A percentile compares a stretch with the other conserved stretches of the same genome.
These are phyloP conservation scores for Serripes groenlandicus DNA, from an alignment of 2,888 invertebrate species.

Conservation along the genomic window DNA sequence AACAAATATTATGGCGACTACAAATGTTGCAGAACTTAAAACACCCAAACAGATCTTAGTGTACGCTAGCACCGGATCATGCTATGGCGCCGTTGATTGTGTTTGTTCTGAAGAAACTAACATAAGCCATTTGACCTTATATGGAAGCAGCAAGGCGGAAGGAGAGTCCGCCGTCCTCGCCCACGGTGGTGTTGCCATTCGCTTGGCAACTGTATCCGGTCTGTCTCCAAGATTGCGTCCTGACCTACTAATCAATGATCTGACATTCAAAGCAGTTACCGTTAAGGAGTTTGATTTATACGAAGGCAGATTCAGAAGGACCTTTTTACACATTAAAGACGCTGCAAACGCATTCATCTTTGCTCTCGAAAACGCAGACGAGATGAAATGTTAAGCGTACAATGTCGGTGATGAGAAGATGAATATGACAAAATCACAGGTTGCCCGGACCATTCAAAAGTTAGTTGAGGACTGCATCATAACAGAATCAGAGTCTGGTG, in stretches of 20 bases:
- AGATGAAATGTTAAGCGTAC: constrained; percentile 83
- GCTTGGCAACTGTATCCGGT: constrained; percentile 85
- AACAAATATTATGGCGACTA: constrained; percentile 32
- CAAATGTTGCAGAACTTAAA: constrained; percentile 30
- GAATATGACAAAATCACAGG: constrained; percentile 84
- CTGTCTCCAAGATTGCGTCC: constrained; percentile 25
- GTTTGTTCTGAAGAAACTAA: constrained; percentile 84
- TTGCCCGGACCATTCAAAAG: constrained; percentile 78
- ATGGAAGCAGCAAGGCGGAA: constrained; percentile 79
- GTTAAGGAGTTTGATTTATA: constrained; percentile 83
- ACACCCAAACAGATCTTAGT: constrained; percentile 81
- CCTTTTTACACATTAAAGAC: constrained; percentile 85
- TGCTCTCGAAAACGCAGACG: constrained; percentile 80
- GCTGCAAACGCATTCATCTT: constrained; percentile 85
- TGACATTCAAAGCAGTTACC: constrained; percentile 71
- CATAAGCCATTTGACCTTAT: constrained; percentile 84
- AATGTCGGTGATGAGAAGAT: constrained; percentile 85
- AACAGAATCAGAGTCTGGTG: constrained; percentile 74
- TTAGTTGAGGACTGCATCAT: constrained; percentile 59
- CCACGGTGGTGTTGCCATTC: constrained; percentile 81
- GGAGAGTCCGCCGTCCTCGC: constrained; percentile 71
- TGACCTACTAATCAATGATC: constrained; percentile 28
- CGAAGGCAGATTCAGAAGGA: constrained; percentile 84
- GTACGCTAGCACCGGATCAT: constrained; percentile 84
- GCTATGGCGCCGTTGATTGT: constrained; percentile 85